A percentile compares a stretch with the other conserved stretches of the same genome.
phyloP scores from a whole-genome alignment of 2,797 vertebrate genomes.

The Eremophila alpestris region DNA sequence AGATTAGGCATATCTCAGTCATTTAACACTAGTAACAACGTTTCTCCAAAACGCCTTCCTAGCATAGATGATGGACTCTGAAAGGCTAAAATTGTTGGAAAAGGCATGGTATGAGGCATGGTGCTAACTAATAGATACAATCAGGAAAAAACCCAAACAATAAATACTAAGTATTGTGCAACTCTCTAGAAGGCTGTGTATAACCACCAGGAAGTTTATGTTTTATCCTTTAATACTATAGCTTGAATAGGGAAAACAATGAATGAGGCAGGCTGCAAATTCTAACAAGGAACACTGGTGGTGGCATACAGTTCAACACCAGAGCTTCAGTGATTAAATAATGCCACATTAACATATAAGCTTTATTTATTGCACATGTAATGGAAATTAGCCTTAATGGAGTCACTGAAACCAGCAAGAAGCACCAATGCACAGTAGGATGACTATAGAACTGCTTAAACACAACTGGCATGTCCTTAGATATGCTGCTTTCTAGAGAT shows the following conservation, averaged over 20 bases:
- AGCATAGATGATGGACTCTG: background rate
- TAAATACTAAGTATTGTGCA: background rate
- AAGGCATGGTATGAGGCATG: background rate
- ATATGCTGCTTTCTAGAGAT: background rate
- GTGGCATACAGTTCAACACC: background rate
- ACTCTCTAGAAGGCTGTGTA: background rate
- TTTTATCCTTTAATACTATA: background rate
- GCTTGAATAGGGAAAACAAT: background rate
- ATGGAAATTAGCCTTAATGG: background rate
- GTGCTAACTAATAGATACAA: background rate
- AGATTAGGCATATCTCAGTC: background rate
- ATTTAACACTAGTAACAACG: constrained; percentile 15
- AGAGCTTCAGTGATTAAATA: background rate
- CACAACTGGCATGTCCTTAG: background rate
- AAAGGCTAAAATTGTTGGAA: background rate
- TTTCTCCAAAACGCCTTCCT: background rate
- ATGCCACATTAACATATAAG: background rate
- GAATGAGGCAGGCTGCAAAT: background rate
- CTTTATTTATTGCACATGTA: constrained; percentile 12
- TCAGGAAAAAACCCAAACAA: background rate
- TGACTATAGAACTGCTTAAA: background rate
- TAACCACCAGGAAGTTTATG: background rate
- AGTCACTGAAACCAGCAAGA: background rate
- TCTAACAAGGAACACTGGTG: background rate
- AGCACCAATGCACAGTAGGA: background rate